Base-by-base conservation (phyloP, 2,797 vertebrate genomes). In the Gymnothorax reevesii region DNA sequence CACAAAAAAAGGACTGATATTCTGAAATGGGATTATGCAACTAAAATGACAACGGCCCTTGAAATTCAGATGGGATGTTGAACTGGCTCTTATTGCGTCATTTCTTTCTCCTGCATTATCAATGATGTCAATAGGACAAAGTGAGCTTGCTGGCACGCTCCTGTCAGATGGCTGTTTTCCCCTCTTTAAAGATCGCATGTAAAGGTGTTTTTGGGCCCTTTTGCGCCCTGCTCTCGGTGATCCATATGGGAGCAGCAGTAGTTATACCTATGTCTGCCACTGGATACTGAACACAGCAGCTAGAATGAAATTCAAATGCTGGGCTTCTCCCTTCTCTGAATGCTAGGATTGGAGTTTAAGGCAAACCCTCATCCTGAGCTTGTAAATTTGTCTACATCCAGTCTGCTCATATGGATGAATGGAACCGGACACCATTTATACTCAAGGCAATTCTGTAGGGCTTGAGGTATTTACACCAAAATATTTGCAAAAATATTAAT, bases 121-220 rank as follows among this genome's bases (percentile, higher is more conserved):
- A 82, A 55, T 86, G 85, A 52, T 64, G 83, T 90, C 86, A 91
- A 57, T 91, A 62, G 69, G 86, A 83, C 87, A 89, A 84, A 89
- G 88, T n/a, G 64, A 89, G 87, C 88, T 90, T 90, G 85, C 88
- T 87, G 84, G 79, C 79, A 90, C 82, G 55, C 87, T 86, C 89
- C 90, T 89, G 91, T 88, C 92, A 90, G 91, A 90, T 91, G 90
- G 88, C 83, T 88, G 83, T n/a, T n/a, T n/a, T 49, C 33, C 22
- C 83, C 84, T 90, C 27, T 57, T 88, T 82, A 90, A 88, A 88
- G 75, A 87, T 85, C 62, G 85, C 91, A 90, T 89, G 89, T 90
- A 62, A 86, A 75, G 73, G 66, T 86, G 71, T 85, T 89, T 7
- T 88, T 87, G 55, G 57, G 83, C 80, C 79, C 86, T 89, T 85